phyloP scores from a whole-genome alignment of 2,888 invertebrate species.

The Drosophila tripunctata region DNA sequence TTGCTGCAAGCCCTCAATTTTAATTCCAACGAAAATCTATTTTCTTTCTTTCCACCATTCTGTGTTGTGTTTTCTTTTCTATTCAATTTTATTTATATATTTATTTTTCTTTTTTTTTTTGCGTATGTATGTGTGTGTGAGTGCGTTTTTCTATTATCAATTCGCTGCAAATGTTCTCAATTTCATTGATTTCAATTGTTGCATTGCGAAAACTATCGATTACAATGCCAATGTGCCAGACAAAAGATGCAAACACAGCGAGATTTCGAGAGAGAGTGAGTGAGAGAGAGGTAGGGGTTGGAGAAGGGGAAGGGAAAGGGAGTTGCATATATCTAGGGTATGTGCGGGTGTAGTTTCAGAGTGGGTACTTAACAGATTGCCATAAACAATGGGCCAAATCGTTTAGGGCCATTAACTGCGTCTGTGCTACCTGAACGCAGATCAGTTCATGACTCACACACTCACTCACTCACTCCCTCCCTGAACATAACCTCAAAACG shows the following conservation, averaged over 20 bases:
- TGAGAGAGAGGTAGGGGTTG: not conserved
- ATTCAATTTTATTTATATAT: constrained; percentile 7
- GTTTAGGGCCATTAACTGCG: constrained; percentile 61
- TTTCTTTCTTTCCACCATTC: constrained; percentile 19
- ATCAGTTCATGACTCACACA: constrained; percentile 36
- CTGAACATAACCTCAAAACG: not conserved
- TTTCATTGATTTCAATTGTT: constrained; percentile 76
- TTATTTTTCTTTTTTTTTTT: not conserved
- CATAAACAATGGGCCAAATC: constrained; percentile 41
- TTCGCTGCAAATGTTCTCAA: constrained; percentile 68
- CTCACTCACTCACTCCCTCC: too few species aligned
- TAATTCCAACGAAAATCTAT: constrained; percentile 47
- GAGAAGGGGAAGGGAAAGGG: too few species aligned
- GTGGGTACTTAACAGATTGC: constrained; percentile 31
- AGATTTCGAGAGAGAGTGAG: not conserved
- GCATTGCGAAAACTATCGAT: constrained; percentile 73
- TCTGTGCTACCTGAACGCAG: constrained; percentile 46
- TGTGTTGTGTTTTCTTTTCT: constrained; percentile 5
- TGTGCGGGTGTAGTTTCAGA: constrained; percentile 6
- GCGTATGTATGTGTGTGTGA: not conserved
- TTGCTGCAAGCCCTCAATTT: constrained; percentile 64
- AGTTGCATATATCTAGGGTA: too few species aligned
- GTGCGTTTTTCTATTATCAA: constrained; percentile 14
- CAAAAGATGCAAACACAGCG: constrained; percentile 10
- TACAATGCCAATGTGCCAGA: constrained; percentile 49